Evolutionary conservation across 2,797 vertebrate genomes (phyloP).

Genomic region (Momotus momota): DNA sequence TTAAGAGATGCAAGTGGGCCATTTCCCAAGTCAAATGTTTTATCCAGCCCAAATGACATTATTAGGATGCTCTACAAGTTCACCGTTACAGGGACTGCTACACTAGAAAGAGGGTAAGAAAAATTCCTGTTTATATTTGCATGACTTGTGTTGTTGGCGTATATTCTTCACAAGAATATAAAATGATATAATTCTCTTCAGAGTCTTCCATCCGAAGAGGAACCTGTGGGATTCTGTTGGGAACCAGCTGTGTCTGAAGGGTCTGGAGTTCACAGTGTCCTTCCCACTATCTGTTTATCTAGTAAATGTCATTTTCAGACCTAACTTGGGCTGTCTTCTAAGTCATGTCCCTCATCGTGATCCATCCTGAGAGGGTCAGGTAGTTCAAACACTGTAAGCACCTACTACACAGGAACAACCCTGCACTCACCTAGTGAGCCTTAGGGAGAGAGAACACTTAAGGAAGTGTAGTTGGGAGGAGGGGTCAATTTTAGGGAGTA

Average conservation of each 20-base stretch:
- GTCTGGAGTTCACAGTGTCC: neutral
- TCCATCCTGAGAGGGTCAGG: neutral
- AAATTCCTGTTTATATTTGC: neutral
- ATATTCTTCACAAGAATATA: neutral
- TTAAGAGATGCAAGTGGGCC: neutral
- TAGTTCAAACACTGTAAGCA: neutral
- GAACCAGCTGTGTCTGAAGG: neutral
- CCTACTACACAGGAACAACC: neutral
- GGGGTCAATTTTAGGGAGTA: neutral
- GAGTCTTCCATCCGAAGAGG: neutral
- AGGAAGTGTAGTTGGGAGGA: neutral
- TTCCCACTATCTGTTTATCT: neutral
- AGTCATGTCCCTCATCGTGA: neutral
- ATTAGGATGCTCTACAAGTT: neutral
- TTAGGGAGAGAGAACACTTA: neutral
- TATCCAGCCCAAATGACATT: neutral
- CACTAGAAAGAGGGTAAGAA: neutral
- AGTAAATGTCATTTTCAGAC: neutral
- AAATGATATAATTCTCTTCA: neutral
- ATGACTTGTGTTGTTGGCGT: neutral
- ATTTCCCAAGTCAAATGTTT: neutral
- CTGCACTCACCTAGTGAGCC: fast-evolving
- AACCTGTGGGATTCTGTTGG: neutral
- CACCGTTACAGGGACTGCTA: neutral
- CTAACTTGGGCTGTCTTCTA: neutral